Base-by-base conservation (phyloP, 2,888 invertebrate species). In the Patella caerulea region DNA sequence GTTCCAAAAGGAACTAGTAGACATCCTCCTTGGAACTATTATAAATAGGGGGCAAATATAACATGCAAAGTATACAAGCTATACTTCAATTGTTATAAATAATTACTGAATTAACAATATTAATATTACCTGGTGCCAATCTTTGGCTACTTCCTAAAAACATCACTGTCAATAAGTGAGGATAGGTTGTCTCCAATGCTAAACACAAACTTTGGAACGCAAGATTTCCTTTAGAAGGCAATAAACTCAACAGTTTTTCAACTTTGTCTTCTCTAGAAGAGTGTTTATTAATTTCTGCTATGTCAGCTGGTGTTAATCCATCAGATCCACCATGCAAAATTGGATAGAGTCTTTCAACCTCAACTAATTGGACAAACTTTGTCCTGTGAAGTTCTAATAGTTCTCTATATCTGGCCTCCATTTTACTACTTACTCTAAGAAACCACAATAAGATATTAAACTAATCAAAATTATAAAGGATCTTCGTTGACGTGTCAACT, bases 91-190 rank as follows among this genome's bases (percentile, higher is more conserved):
- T 45, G 54, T 71, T 59, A 69, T 34, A 19, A 77, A 77, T n/a
- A n/a, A 71, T 75, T 72, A 74, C 59, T 70, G 73, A 75, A 80
- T 52, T 11, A 29, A 19, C 24, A 70, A 53, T 65, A 76, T 76
- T 72, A 70, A 53, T 65, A 76, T 76, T 72, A 79, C 81, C 82
- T 78, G 78, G 29, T 45, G 76, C 74, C 56, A 80, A 54, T 71
- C 81, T 73, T 54, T 80, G 82, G 52, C 73, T 78, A 56, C 84
- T 83, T 56, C 86, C 85, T 3, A 86, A 82, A 79, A 88, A 89
- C 86, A 88, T 88, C 24, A 87, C 86, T 24, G 86, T 87, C 73
- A 89, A 76, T 11, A 88, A 78, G 76, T 87, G 88, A 4, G 88
- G 87, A 78, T 88, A 89, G 1, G 87, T 86, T 3, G 81, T 81